These are phyloP conservation scores for Rhizoglyphus robini DNA, from an alignment of 1,140 invertebrate genomes.

Conservation along the genomic window DNA sequence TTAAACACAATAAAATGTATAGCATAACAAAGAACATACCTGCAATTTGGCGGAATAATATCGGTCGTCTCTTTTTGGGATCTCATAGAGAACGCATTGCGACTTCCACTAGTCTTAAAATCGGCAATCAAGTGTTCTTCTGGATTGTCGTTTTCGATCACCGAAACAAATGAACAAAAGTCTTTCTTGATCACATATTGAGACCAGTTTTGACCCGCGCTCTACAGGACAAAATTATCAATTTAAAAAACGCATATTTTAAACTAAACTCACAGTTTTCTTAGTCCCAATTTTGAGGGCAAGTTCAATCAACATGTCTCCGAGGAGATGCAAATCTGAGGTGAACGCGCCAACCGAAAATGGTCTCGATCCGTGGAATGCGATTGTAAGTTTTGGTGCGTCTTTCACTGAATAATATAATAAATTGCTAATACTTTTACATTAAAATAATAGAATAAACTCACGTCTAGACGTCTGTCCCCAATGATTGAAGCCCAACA, in stretches of 20 bases:
- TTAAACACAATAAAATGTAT: not conserved
- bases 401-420: conserved; percentile 6
- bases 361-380: not conserved
- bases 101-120: not conserved
- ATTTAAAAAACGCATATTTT: too few species aligned
- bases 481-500: conserved; percentile 92
- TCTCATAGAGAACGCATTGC: not conserved
- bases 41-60: not conserved
- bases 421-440: not conserved
- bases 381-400: not conserved
- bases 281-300: not conserved
- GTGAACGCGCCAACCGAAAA: not conserved
- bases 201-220: not conserved
- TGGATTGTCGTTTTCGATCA: not conserved
- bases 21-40: not conserved
- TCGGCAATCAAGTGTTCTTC: not conserved
- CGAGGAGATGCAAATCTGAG: not conserved
- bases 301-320: not conserved
- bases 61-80: not conserved
- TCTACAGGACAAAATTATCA: not conserved
- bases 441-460: conserved; percentile 8
- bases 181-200: not conserved
- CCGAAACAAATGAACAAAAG: not conserved
- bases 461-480: conserved; percentile 6
- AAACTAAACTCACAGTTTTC: not conserved